Evolutionary conservation across 1,140 invertebrate genomes (phyloP), one percentile per base, ranked within the genome.

Genomic region (Rhynchophorus ferrugineus): DNA sequence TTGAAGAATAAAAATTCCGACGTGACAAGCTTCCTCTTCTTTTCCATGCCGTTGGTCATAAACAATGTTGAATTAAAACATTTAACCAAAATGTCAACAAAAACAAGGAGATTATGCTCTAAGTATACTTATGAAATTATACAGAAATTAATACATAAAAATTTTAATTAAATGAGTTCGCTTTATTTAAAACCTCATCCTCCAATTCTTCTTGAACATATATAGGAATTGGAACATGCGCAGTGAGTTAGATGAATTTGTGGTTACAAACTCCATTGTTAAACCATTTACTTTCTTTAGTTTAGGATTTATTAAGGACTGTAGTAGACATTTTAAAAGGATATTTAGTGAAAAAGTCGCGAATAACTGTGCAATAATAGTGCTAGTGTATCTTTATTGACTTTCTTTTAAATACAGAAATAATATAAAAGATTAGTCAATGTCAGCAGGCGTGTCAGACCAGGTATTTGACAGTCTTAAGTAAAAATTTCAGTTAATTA

Each of bases 371-470:
- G 50, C 50, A 52, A 52, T 52, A 56, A 56, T 52, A 56, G 57
- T 59, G 57, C 20, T 38, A 50, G 57, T 59, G 53, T 19, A 38
- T 52, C 9, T 44, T 35, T 37, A 36, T 41, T 45, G 42, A 58
- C 53, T 56, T 44, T 50, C 56, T 58, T 56, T 56, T 43, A 56
- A n/a, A 53, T 55, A 53, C 37, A 47, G 48, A 58, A 65, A 64
- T 56, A 62, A 58, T 56, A 61, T 43, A 62, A 66, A 67, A 63
- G 61, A 61, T 58, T 75, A 72, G 76, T 77, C 76, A 79, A 80
- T 80, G 78, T 80, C 78, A 78, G 76, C 78, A 78, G 77, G 78
- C 78, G 77, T 80, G 76, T 79, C 78, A 78, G 78, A 80, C 73
- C 78, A 80, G 78, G 77, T 80, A 55, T 61, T 63, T 65, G 62